Percentiles rank a stretch among this genome's conserved stretches.
Conservation (phyloP, 2,797 vertebrate species). For the Melanotaenia parkinsoni region DNA sequence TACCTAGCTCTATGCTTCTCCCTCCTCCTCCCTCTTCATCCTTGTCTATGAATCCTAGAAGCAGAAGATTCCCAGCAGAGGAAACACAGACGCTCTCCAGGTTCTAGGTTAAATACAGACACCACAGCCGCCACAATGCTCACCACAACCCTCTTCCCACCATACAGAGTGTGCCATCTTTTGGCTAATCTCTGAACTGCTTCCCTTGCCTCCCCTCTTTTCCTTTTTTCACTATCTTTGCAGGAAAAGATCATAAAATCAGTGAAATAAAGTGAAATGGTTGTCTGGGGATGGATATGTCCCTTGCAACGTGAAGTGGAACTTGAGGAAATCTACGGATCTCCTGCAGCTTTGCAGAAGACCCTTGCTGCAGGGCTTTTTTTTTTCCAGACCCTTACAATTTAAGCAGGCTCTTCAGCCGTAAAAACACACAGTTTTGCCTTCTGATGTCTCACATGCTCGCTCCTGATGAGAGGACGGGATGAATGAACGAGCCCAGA, state of each 20-base stretch:
- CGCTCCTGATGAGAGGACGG: constrained; percentile 61
- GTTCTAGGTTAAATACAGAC: constrained; percentile 80
- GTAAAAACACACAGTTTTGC: constrained; percentile 67
- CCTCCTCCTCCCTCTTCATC: constrained; percentile 37
- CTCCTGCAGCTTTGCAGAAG: constrained; percentile 69
- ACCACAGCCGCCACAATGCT: constrained; percentile 52
- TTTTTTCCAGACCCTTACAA: constrained; percentile 48
- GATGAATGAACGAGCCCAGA: constrained; percentile 61
- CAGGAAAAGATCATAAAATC: constrained; percentile 75
- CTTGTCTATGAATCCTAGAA: constrained; percentile 64
- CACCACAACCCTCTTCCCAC: constrained; percentile 43
- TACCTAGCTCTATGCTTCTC: constrained; percentile 65
- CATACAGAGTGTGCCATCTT: constrained; percentile 84
- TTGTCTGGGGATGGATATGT: constrained; percentile 74
- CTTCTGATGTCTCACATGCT: constrained; percentile 64
- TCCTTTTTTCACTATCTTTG: constrained; percentile 1
- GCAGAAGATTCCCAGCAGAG: constrained; percentile 78
- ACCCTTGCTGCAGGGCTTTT: constrained; percentile 57
- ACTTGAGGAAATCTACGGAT: constrained; percentile 74
- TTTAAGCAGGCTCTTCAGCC: constrained; percentile 70
- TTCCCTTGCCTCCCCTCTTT: not conserved
- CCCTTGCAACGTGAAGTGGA: constrained; percentile 77
- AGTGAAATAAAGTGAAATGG: constrained; percentile 76
- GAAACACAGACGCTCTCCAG: constrained; percentile 75
- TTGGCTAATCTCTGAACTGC: constrained; percentile 74